Conservation (phyloP, 2,888 invertebrate species). For the Calephelis perditalis region DNA sequence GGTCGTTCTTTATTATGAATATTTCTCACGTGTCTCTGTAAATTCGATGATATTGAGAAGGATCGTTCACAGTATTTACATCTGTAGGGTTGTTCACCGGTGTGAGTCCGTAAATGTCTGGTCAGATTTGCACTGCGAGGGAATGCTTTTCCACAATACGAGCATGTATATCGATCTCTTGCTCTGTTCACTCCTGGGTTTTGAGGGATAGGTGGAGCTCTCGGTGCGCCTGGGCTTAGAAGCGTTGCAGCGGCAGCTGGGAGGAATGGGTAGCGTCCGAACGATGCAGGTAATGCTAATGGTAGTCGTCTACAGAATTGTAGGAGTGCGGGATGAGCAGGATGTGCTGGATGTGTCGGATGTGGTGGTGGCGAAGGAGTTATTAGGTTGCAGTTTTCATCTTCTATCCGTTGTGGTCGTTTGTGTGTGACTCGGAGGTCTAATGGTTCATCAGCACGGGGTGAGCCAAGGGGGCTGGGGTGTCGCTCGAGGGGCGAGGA, state of each 20-base stretch:
- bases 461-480: conserved; percentile 73
- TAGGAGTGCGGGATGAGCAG: conserved; percentile 76
- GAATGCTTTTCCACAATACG: conserved; percentile 98
- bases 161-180: conserved; percentile 96
- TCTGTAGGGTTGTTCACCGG: conserved; percentile 98
- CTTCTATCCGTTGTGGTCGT: conserved; percentile 84
- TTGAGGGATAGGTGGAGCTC: conserved; percentile 59
- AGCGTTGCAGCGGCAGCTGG: conserved; percentile 69
- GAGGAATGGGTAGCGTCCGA: conserved; percentile 70
- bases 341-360: conserved; percentile 70
- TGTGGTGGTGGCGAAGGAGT: conserved; percentile 76
- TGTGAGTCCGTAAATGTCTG: conserved; percentile 97
- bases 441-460: conserved; percentile 85
- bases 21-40: conserved; percentile 98
- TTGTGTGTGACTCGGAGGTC: conserved; percentile 93
- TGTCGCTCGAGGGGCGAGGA: conserved; percentile 64
- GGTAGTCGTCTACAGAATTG: conserved; percentile 70
- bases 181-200: conserved; percentile 79
- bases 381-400: conserved; percentile 92
- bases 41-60: conserved; percentile 98
- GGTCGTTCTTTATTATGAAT: conserved; percentile 99
- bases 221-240: conserved; percentile 61
- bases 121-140: conserved; percentile 98
- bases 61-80: conserved; percentile 99
- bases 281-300: conserved; percentile 66